Evolutionary conservation across 2,888 invertebrate species (phyloP), one percentile per base, ranked within the genome.

Genomic region (Ceriagrion tenellum): DNA sequence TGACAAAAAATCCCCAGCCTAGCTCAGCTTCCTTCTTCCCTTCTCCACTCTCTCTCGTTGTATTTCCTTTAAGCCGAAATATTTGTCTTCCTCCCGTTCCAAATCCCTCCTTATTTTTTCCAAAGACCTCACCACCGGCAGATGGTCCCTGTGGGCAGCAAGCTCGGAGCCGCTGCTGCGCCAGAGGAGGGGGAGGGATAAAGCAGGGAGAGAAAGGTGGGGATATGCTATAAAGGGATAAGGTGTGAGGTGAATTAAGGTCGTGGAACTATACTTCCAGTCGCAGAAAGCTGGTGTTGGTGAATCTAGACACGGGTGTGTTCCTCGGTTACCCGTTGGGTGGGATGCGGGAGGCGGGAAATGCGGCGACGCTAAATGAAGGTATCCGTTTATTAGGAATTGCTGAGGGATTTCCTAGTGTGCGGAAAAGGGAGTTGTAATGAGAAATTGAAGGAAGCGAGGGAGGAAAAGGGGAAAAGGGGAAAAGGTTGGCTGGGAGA

Each of bases 331-430:
- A 55, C 55, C 3, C 6, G 88, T 40, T 4, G 0, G 40, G 40
- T 12, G 40, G 88, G 88, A 35, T 30, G 12, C 23, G 59, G 47
- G 47, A 30, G 63, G 40, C 91, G 8, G 23, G 3, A 18, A n/a
- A 59, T 56, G 30, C 20, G 47, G 12, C 63, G 47, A 0, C 47
- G 93, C 26, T 47, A 93, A 74, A 93, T 93, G 47, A 35, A 93
- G 93, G 26, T 55, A 81, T 74, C 93, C 74, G 93, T 74, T 93
- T 93, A 93, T n/a, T 74, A 47, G 20, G 23, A 69, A 47, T 8
- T 93, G 40, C 23, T 47, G 47, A 47, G 69, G 69, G 93, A 40
- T 35, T 93, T 93, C 47, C 69, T 47, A 74, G 55, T n/a, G 40
- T 35, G 47, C 12, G 63, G 13, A 0, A 16, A 13, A 8, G 23